phyloP scores from a whole-genome alignment of 2,797 vertebrate genomes.

The Coregonus ussuriensis region DNA sequence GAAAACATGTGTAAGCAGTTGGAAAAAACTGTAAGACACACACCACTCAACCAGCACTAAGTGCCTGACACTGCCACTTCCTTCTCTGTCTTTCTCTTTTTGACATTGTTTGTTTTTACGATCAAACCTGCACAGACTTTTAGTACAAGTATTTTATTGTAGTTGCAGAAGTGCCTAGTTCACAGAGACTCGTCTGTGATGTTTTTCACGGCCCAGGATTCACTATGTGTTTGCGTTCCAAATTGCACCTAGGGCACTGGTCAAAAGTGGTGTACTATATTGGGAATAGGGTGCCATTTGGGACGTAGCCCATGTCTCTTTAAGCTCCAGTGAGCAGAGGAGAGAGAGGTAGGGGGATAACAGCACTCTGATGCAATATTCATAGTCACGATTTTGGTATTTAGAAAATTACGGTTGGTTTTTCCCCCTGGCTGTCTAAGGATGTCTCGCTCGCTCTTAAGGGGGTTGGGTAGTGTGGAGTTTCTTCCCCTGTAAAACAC shows the following conservation, averaged over 20 bases:
- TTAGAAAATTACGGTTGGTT: slow-evolving; percentile 33
- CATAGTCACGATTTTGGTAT: slow-evolving; percentile 53
- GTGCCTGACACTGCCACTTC: background rate
- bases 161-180: too few relatives aligned
- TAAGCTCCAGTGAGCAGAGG: too few relatives aligned
- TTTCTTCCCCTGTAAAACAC: slow-evolving; percentile 51
- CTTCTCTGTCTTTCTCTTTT: background rate
- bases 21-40: background rate
- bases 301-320: too few relatives aligned
- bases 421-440: background rate
- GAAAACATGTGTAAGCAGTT: too few relatives aligned
- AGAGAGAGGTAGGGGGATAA: slow-evolving; percentile 5
- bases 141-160: too few relatives aligned
- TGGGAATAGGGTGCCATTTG: too few relatives aligned
- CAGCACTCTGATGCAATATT: slow-evolving; percentile 52
- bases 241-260: too few relatives aligned
- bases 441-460: background rate
- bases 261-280: too few relatives aligned
- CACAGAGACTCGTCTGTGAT: background rate
- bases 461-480: slow-evolving; percentile 13
- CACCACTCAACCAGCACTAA: background rate
- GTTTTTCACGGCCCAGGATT: background rate
- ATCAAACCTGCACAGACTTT: background rate
- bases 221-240: too few relatives aligned
- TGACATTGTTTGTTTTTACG: background rate